Evolutionary conservation across 2,797 vertebrate species (phyloP).

Genomic region (Cryptoprocta ferox): DNA sequence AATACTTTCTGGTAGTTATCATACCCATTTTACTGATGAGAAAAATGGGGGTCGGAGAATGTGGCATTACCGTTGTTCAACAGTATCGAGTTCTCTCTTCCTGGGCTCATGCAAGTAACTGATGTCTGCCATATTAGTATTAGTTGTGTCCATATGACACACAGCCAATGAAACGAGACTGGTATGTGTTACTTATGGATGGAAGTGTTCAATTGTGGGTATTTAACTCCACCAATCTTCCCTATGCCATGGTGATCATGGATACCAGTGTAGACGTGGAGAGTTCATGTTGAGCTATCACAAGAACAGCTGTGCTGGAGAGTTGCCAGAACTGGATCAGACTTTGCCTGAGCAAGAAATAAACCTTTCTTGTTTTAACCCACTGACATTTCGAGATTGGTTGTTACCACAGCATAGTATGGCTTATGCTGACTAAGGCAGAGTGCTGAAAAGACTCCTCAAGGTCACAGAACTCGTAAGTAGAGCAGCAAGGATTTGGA

Average conservation of each 20-base stretch:
- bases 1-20: neutral
- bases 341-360: slow-evolving; percentile 11
- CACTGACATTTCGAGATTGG: neutral
- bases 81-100: neutral
- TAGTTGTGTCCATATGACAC: neutral
- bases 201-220: neutral
- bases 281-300: neutral
- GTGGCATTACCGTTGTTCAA: neutral
- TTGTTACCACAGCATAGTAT: slow-evolving; percentile 16
- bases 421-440: neutral
- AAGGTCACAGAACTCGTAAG: neutral
- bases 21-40: neutral
- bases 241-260: neutral
- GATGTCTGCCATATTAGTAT: neutral
- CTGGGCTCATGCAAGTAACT: neutral
- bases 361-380: neutral
- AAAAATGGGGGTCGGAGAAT: neutral
- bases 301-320: neutral
- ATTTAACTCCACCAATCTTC: neutral
- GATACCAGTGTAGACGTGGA: neutral
- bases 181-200: neutral
- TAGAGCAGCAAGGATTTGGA: neutral
- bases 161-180: neutral
- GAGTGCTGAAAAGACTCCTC: neutral
- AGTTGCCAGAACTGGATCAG: neutral